Evolutionary conservation across 2,888 invertebrate genomes (phyloP).

Genomic region (Cantharis nigra): DNA sequence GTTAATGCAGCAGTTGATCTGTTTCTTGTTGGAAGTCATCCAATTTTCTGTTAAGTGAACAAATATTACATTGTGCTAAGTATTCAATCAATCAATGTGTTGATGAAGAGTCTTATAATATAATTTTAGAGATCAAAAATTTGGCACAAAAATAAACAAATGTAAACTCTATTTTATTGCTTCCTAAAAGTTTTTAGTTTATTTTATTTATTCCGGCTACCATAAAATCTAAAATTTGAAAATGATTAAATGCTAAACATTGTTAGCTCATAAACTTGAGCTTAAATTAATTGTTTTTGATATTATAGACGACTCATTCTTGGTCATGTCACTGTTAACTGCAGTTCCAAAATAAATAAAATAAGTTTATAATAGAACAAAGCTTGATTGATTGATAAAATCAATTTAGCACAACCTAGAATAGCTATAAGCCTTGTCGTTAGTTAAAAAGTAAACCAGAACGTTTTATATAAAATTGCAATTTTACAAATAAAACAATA

Average conservation of each 20-base stretch:
- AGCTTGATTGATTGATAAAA: not conserved
- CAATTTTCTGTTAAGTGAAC: not conserved
- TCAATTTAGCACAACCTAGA: not conserved
- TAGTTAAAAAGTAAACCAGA: not conserved
- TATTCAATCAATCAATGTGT: not conserved
- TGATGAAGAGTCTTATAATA: not conserved
- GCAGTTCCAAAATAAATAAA: not conserved
- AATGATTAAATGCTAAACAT: not conserved
- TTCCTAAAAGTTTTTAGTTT: not conserved
- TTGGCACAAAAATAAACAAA: not conserved
- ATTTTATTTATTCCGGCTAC: not conserved
- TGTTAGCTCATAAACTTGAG: too few relatives aligned
- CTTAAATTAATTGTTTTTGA: not conserved
- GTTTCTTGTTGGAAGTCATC: not conserved
- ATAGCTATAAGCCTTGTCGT: not conserved
- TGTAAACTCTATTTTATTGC: not conserved
- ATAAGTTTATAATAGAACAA: not conserved
- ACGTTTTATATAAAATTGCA: not conserved
- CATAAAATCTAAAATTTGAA: not conserved
- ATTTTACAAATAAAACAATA: not conserved
- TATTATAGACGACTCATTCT: not conserved
- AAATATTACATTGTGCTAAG: not conserved
- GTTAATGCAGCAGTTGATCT: not conserved
- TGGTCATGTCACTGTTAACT: not conserved
- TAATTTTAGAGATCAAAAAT: not conserved